Evolutionary conservation across 2,113 vertebrate genomes (phyloP).

Genomic region (Macrotis lagotis): DNA sequence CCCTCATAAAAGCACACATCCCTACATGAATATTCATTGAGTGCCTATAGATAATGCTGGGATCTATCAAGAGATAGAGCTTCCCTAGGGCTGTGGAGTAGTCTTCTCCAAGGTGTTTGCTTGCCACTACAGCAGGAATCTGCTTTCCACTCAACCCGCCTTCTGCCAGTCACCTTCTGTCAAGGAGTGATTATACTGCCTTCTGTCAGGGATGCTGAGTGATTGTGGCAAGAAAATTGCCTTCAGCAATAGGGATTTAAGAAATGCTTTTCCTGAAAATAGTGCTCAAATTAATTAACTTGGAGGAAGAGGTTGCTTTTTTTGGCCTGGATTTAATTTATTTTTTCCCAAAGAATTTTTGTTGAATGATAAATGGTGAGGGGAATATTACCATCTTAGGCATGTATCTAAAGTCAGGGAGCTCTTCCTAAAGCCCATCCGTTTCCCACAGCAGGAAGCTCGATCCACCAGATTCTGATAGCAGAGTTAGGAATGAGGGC

Average conservation of each 20-base stretch:
- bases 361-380: slow-evolving; percentile 47
- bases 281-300: slow-evolving; percentile 85
- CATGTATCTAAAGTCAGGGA: background rate
- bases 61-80: background rate
- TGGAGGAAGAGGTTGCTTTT: slow-evolving; percentile 73
- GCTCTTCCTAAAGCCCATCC: rapidly evolving
- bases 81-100: rapidly evolving
- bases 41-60: background rate
- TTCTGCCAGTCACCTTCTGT: slow-evolving; percentile 78
- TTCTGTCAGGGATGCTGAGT: slow-evolving; percentile 81
- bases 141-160: slow-evolving; percentile 65
- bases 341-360: slow-evolving; percentile 53
- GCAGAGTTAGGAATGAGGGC: background rate
- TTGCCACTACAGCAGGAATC: slow-evolving; percentile 74
- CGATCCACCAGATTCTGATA: background rate
- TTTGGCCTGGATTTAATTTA: slow-evolving; percentile 72
- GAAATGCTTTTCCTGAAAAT: slow-evolving; percentile 80
- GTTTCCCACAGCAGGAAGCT: background rate
- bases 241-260: slow-evolving; percentile 80
- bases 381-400: background rate
- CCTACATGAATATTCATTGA: background rate
- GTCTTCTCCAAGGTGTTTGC: background rate
- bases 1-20: background rate
- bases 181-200: slow-evolving; percentile 80
- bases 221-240: slow-evolving; percentile 84